Base-by-base conservation (phyloP, 2,888 invertebrate species). In the Euplagia quadripunctaria region DNA sequence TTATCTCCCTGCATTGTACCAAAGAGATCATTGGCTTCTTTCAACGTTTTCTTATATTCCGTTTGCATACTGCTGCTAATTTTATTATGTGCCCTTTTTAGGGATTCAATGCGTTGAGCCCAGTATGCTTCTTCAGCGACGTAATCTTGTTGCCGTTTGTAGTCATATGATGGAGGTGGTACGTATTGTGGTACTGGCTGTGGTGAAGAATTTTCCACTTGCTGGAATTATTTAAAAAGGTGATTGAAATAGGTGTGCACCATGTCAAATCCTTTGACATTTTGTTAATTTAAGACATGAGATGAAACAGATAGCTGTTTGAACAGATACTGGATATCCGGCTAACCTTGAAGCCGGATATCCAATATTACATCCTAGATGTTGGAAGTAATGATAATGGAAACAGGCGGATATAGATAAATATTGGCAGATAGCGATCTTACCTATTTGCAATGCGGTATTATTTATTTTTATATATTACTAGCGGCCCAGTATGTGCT, bases 121-220 rank as follows among this genome's bases (percentile, higher is more conserved):
- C 96, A 96, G 85, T 96, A 96, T 6, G 93, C 94, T 79, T 96
- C 96, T 71, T 96, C 96, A 3, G 94, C 92, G 12, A 91, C 92
- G 46, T 89, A 83, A 14, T 95, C 93, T 52, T 92, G 88, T 49
- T 92, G 89, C 58, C 79, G 89, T 79, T 84, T 90, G 14, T 90
- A 83, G 67, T 94, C 92, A 55, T 93, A 93, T 58, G 80, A 85
- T 0, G 91, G 90, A n/a, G 93, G 91, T 14, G 90, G 89, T 31
- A 86, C 79, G 63, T 90, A 91, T 43, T 91, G 90, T 72, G 86
- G 91, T 17, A 88, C 79, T n/a, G 88, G 82, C 65, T 82, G 80
- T 17, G 88, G 79, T 43, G 76, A 77, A 1, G 84, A 88, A 66
- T 90, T 90, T 77, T 93, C 92, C 49, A 89, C 89, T 91, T 90